Evolutionary conservation across 2,797 vertebrate genomes (phyloP), one percentile per base, ranked within the genome.

Genomic region (Bovichtus diacanthus): DNA sequence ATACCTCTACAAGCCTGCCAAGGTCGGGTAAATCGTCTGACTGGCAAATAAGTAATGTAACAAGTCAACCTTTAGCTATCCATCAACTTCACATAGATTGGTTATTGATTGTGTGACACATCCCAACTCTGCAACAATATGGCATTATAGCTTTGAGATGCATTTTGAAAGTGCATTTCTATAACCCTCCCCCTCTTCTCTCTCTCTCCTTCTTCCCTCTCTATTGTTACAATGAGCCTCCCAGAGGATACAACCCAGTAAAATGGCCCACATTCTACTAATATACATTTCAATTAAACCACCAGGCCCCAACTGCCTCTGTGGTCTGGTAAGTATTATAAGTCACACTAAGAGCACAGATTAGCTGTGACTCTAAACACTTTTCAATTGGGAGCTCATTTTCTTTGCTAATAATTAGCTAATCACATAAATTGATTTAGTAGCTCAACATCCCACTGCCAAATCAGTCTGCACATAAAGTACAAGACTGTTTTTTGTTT

Each of bases 191-290:
- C 51, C 59, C 10, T 51, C 43, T 44, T 18, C 21, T 43, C 18
- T 31, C 50, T 80, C 55, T 69, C 56, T 51, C 70, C 6, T 56
- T 31, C 6, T 7, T 34, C 56, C 25, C 38, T 58, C 66, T 78
- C 60, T 39, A 69, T 70, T 74, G 73, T 90, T 87, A 83, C 85
- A 78, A 56, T 27, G 56, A 62, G 61, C 36, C 73, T 94, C 93
- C 93, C 91, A 13, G 43, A 87, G 92, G 93, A 90, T 88, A 88
- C 85, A 87, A 88, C 92, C 92, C 90, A 92, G 84, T 93, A 93
- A 92, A 86, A 62, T 77, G 92, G 82, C 90, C 92, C 91, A 93
- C 85, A 93, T 94, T 89, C 81, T 61, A 65, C 86, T 43, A 74
- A 91, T 90, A 87, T 83, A 78, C 23, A 21, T 83, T 87, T 83